Conservation (phyloP, 2,888 invertebrate genomes). For the Hyppa rectilinea region DNA sequence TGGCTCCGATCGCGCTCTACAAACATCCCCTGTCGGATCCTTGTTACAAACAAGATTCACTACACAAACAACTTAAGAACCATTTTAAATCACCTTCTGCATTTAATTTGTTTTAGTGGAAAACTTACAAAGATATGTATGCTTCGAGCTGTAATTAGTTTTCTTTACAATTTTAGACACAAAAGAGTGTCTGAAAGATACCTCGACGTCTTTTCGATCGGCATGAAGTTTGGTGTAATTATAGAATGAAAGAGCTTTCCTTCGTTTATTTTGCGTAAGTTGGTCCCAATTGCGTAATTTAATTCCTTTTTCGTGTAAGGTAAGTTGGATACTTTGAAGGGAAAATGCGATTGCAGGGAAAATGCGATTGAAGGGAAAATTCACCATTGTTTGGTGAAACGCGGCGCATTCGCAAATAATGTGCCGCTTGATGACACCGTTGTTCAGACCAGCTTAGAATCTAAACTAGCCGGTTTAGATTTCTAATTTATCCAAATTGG, state of each 20-base stretch:
- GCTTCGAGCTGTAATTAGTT: conserved; percentile 58
- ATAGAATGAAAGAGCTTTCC: conserved; percentile 36
- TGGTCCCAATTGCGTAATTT: conserved; percentile 25
- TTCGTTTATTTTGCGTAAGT: conserved; percentile 19
- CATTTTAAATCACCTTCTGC: conserved; percentile 31
- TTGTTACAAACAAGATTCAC: conserved; percentile 43
- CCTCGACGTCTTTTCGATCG: conserved; percentile 47
- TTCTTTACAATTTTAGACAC: conserved; percentile 55
- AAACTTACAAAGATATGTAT: conserved; percentile 36
- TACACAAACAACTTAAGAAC: conserved; percentile 44
- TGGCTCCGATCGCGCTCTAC: conserved; percentile 44
- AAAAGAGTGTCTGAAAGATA: conserved; percentile 53
- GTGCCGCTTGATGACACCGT: conserved; percentile 25
- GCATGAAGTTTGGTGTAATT: conserved; percentile 50
- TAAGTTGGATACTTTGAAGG: conserved; percentile 3
- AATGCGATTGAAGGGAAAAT: conserved; percentile 24
- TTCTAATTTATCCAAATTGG: conserved; percentile 1
- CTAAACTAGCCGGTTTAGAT: not conserved
- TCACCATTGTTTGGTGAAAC: conserved; percentile 3
- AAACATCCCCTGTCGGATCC: conserved; percentile 51
- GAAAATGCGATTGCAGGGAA: too few relatives aligned
- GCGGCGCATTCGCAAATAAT: conserved; percentile 32
- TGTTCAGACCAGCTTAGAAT: conserved; percentile 1
- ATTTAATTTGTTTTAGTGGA: conserved; percentile 31
- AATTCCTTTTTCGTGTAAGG: conserved; percentile 27